phyloP scores from a whole-genome alignment of 2,888 invertebrate species.

The Clitarchus hookeri region DNA sequence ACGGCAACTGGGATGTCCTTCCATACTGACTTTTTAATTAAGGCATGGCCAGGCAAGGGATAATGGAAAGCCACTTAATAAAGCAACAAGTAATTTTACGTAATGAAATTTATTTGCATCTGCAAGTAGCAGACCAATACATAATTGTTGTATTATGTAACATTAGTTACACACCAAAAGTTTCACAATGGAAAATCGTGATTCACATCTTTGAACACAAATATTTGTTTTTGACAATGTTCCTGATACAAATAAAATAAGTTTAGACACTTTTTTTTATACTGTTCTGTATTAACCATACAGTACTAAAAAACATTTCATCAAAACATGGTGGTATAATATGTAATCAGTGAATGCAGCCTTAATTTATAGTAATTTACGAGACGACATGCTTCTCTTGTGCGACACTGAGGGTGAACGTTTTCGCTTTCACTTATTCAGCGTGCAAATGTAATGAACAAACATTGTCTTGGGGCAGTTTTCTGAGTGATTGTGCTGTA shows the following conservation, averaged over 20 bases:
- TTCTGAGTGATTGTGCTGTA: not conserved
- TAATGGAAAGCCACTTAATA: not conserved
- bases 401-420: not conserved
- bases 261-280: not conserved
- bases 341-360: not conserved
- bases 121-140: not conserved
- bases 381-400: not conserved
- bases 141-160: not conserved
- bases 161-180: slow-evolving; percentile 3
- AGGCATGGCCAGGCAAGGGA: not conserved
- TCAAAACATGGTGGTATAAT: not conserved
- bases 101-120: not conserved
- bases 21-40: too few relatives aligned
- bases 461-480: not conserved
- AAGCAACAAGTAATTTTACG: not conserved
- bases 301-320: too few relatives aligned
- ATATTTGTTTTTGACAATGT: too few relatives aligned
- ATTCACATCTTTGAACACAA: too few relatives aligned
- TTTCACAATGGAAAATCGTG: not conserved
- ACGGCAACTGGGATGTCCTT: too few relatives aligned
- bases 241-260: not conserved
- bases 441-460: not conserved
- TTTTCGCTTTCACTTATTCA: too few relatives aligned
- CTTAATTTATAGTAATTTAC: not conserved
- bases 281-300: too few relatives aligned